Evolutionary conservation across 2,888 invertebrate genomes (phyloP).

Genomic region (Mechanitis messenoides): DNA sequence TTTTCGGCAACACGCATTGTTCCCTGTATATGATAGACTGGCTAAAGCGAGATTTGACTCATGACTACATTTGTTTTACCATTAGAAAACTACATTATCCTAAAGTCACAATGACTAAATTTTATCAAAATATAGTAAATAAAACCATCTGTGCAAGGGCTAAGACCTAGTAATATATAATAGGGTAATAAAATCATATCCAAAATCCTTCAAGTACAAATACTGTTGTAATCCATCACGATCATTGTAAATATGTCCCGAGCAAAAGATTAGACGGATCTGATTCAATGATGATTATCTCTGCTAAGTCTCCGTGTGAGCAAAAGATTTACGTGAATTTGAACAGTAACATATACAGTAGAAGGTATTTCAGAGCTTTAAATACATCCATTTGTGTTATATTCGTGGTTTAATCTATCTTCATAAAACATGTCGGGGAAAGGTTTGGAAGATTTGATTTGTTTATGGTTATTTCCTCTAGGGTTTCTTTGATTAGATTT

Average conservation of each 20-base stretch:
- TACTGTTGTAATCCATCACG: neutral
- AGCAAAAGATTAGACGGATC: neutral
- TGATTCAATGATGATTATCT: neutral
- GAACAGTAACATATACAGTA: neutral
- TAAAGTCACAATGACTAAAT: too few species aligned
- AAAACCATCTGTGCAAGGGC: too few species aligned
- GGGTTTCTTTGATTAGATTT: constrained; percentile 3
- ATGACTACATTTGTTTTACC: too few species aligned
- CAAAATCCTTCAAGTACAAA: neutral
- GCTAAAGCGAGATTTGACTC: too few species aligned
- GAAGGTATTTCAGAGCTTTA: neutral
- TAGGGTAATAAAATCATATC: neutral
- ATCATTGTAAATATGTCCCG: constrained; percentile 1
- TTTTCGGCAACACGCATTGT: too few species aligned
- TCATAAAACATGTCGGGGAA: constrained; percentile 9
- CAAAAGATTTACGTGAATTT: neutral
- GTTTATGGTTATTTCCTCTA: constrained; percentile 15
- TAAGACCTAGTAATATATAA: too few species aligned
- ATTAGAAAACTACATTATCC: too few species aligned
- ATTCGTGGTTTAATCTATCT: constrained; percentile 3
- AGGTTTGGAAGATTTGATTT: constrained; percentile 18
- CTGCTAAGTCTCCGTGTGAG: neutral
- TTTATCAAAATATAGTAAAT: too few species aligned
- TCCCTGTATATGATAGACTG: too few species aligned
- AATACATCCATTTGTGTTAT: neutral